Conservation (phyloP, 2,888 invertebrate genomes). For the Eupithecia pulchellata region DNA sequence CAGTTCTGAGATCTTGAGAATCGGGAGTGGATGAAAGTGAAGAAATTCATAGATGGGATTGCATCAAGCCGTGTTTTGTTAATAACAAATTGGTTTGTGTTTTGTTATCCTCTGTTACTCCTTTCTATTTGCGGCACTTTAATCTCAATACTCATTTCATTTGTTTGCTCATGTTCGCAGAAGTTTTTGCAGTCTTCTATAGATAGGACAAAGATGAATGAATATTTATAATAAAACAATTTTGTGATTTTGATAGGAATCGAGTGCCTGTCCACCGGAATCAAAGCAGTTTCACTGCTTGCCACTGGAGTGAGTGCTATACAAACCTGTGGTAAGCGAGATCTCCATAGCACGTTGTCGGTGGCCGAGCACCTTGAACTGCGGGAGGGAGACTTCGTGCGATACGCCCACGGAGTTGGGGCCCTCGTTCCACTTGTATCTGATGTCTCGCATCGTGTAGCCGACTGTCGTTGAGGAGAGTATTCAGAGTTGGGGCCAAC, state of each 20-base stretch:
- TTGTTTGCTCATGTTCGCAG: neutral
- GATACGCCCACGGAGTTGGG: slow-evolving; percentile 96
- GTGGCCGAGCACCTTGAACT: slow-evolving; percentile 97
- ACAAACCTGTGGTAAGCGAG: slow-evolving; percentile 94
- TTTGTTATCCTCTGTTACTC: neutral
- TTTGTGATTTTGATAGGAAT: neutral
- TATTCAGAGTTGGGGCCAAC: slow-evolving; percentile 19
- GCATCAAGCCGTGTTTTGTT: neutral
- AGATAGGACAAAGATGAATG: neutral
- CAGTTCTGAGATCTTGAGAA: neutral
- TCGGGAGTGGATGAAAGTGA: neutral
- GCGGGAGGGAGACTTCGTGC: slow-evolving; percentile 96
- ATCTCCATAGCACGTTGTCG: slow-evolving; percentile 96
- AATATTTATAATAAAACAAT: neutral
- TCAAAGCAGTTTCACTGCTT: neutral
- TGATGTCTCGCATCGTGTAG: slow-evolving; percentile 97
- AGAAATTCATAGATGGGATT: neutral
- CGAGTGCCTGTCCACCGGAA: slow-evolving; percentile 2
- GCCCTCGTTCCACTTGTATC: slow-evolving; percentile 97
- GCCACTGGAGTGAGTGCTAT: neutral
- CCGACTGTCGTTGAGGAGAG: slow-evolving; percentile 88
- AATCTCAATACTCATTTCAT: neutral
- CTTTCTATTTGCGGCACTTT: neutral
- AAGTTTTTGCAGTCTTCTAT: neutral
- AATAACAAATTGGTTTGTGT: neutral